Evolutionary conservation across 2,797 vertebrate genomes (phyloP), one percentile per base, ranked within the genome.

Genomic region (Mionectes olivaceus): DNA sequence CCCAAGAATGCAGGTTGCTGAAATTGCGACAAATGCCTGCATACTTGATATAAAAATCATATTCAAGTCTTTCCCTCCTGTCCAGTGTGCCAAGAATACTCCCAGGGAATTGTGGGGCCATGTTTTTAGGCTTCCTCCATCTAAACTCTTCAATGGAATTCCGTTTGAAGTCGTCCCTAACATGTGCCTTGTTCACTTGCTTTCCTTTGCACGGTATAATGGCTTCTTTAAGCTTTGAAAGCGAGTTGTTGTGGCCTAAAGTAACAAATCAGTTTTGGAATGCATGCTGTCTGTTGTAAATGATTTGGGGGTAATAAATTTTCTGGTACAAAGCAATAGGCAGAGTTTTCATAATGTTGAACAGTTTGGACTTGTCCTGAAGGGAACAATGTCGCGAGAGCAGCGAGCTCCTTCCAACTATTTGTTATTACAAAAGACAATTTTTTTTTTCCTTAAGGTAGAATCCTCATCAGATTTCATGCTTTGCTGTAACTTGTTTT

Each of bases 351-450:
- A 98, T 98, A 98, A 98, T 69, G 97, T 97, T 97, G 99, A 99
- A 98, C 94, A 97, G 98, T 99, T 98, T 96, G 95, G 99, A 98
- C 99, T 99, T 99, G 99, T 98, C 98, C 98, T 39, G 93, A 96
- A 96, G 98, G 97, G 98, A 98, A 98, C 98, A 97, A 93, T 98
- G 98, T 98, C 97, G 86, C 96, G 95, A 91, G 70, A 96, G 98
- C 97, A 98, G 97, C 97, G 95, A 89, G 65, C 97, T 67, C 88
- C 71, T 97, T 98, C 97, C 97, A 94, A 96, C 84, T 97, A 97
- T 98, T 98, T 98, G 97, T 98, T 97, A 96, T 97, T 97, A 97
- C 96, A 98, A 98, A 98, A 97, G 95, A 69, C 76, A 84, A 39
- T 47, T 59, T 80, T 90, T 98, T 95, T 96, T 95, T 93, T 96